Evolutionary conservation across 2,797 vertebrate genomes (phyloP).

Genomic region (Aulostomus chinensis): DNA sequence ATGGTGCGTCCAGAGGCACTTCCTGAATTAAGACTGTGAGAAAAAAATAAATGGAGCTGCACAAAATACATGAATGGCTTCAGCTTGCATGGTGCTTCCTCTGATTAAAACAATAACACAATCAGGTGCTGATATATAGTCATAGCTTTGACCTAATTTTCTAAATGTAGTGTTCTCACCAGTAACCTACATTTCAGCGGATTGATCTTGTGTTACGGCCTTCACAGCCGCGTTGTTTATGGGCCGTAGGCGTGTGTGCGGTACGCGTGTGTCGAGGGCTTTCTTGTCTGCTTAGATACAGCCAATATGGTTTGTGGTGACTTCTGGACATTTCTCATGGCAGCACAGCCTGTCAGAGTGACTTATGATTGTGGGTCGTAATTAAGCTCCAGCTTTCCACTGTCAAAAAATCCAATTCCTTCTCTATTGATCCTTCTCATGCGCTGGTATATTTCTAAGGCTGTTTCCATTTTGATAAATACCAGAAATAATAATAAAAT

Average conservation of each 20-base stretch:
- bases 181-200: constrained; percentile 32
- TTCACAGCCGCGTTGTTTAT: constrained; percentile 18
- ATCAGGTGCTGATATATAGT: constrained; percentile 25
- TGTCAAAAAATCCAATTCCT: constrained; percentile 66
- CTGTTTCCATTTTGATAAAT: constrained; percentile 40
- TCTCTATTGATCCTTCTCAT: constrained; percentile 70
- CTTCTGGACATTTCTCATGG: constrained; percentile 43
- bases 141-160: constrained; percentile 39
- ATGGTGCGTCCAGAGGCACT: constrained; percentile 56
- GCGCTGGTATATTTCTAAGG: constrained; percentile 56
- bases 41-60: constrained; percentile 4
- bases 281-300: constrained; percentile 10
- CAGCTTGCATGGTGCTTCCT: neutral
- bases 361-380: constrained; percentile 62
- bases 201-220: constrained; percentile 22
- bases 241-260: constrained; percentile 17
- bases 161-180: constrained; percentile 19
- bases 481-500: neutral
- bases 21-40: constrained; percentile 40
- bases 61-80: constrained; percentile 15
- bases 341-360: constrained; percentile 62
- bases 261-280: constrained; percentile 11
- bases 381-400: constrained; percentile 61
- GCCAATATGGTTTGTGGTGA: constrained; percentile 31
- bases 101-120: constrained; percentile 16